A percentile compares a stretch with the other conserved stretches of the same genome.
These are phyloP conservation scores for Apamea crenata DNA, from an alignment of 2,888 invertebrate genomes.

Conservation along the genomic window DNA sequence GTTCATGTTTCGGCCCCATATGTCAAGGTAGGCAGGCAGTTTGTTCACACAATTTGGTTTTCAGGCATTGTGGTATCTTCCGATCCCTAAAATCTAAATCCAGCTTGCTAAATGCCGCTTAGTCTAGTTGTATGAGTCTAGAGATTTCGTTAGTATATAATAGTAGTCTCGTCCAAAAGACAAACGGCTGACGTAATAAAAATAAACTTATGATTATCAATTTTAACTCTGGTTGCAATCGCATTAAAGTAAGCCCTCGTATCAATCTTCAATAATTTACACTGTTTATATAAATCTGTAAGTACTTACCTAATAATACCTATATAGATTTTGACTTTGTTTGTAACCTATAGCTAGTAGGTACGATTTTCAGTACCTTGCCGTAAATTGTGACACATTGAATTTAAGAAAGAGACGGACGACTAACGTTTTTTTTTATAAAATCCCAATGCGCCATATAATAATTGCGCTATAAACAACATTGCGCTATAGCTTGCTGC, in stretches of 20 bases:
- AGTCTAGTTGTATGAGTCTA: not conserved
- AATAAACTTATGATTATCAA: not conserved
- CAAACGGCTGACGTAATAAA: not conserved
- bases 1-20: not conserved
- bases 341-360: no score
- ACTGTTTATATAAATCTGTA: slow-evolving; percentile 4
- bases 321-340: not conserved
- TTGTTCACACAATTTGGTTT: not conserved
- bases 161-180: not conserved
- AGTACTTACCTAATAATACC: not conserved
- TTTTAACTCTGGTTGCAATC: slow-evolving; percentile 7
- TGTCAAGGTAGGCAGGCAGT: not conserved
- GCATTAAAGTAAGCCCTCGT: slow-evolving; percentile 26
- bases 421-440: no score
- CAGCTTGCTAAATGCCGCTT: not conserved
- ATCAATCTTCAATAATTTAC: slow-evolving; percentile 21
- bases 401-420: no score
- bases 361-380: no score
- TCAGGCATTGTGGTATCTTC: not conserved
- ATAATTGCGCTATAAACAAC: no score
- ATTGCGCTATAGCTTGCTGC: no score
- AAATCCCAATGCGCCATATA: no score
- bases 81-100: not conserved
- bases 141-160: not conserved
- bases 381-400: no score